phyloP scores from a whole-genome alignment of 1,140 invertebrate species.

The Drosophila navojoa region DNA sequence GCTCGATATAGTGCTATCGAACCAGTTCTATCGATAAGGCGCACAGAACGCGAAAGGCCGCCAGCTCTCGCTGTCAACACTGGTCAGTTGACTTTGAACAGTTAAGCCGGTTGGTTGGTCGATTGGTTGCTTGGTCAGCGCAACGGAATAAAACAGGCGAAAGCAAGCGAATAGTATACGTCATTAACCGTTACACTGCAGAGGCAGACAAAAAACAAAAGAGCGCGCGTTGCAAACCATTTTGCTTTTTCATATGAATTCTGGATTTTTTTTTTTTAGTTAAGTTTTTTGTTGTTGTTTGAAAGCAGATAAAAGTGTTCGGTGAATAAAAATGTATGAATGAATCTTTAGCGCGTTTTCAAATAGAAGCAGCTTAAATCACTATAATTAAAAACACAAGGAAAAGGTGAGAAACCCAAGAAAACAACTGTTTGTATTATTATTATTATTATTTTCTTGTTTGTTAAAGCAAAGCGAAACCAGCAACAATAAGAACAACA shows the following conservation, averaged over 20 bases:
- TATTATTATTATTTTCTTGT: conserved; percentile 60
- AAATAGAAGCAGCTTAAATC: conserved; percentile 26
- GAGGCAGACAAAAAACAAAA: conserved; percentile 46
- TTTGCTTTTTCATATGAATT: conserved; percentile 24
- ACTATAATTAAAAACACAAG: conserved; percentile 28
- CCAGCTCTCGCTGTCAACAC: conserved; percentile 6
- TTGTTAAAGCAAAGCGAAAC: conserved; percentile 65
- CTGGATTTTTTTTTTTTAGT: conserved; percentile 14
- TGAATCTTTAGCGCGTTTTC: conserved; percentile 37
- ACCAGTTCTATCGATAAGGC: background rate
- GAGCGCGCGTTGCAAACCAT: conserved; percentile 53
- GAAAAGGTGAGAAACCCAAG: conserved; percentile 71
- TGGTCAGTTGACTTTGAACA: conserved; percentile 51
- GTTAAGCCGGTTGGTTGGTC: conserved; percentile 48
- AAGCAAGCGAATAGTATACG: conserved; percentile 14
- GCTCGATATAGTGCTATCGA: conserved; percentile 1
- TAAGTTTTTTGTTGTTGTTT: conserved; percentile 21
- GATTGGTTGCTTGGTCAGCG: background rate
- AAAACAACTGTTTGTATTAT: conserved; percentile 13
- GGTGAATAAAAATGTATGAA: conserved; percentile 45
- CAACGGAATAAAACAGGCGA: background rate
- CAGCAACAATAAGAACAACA: conserved; percentile 30
- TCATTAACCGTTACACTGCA: conserved; percentile 46
- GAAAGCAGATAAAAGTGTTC: conserved; percentile 33
- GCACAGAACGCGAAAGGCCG: background rate